Conservation (phyloP, 2,888 invertebrate genomes). For the Sphaeridia pumilis region DNA sequence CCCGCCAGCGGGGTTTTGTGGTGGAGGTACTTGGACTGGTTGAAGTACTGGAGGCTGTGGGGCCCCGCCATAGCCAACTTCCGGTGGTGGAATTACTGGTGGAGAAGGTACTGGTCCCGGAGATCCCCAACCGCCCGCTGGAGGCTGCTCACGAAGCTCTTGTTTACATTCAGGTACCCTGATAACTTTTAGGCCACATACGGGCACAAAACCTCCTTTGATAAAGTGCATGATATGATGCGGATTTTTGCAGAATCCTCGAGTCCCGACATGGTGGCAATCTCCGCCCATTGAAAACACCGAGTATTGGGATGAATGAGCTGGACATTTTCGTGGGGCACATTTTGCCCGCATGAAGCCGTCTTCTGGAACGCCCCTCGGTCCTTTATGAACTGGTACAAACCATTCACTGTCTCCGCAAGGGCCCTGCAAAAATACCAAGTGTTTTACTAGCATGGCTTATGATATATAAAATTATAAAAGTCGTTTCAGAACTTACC, state of each 20-base stretch:
- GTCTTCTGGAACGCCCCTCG: neutral
- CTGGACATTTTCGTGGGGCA: conserved; percentile 1
- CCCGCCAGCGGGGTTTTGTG: too few species aligned
- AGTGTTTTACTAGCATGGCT: too few species aligned
- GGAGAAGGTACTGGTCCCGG: neutral
- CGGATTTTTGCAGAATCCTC: conserved; percentile 1
- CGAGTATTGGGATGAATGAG: neutral
- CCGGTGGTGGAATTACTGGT: too few species aligned
- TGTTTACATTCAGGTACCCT: neutral
- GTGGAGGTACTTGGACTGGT: too few species aligned
- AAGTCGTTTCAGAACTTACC: too few species aligned
- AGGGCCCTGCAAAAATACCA: conserved; percentile 3
- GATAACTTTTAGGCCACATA: neutral
- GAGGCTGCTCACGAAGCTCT: neutral
- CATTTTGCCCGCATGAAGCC: neutral
- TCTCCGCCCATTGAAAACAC: neutral
- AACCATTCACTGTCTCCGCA: conserved; percentile 6
- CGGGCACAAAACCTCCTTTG: neutral
- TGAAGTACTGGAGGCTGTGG: too few species aligned
- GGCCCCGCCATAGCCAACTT: too few species aligned
- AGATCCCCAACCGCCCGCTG: neutral
- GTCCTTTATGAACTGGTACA: neutral
- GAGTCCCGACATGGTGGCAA: conserved; percentile 2
- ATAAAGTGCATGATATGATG: neutral
- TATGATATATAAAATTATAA: too few species aligned